These are phyloP conservation scores for Psammodynastes pulverulentus DNA, from an alignment of 2,113 vertebrate genomes.

Conservation along the genomic window DNA sequence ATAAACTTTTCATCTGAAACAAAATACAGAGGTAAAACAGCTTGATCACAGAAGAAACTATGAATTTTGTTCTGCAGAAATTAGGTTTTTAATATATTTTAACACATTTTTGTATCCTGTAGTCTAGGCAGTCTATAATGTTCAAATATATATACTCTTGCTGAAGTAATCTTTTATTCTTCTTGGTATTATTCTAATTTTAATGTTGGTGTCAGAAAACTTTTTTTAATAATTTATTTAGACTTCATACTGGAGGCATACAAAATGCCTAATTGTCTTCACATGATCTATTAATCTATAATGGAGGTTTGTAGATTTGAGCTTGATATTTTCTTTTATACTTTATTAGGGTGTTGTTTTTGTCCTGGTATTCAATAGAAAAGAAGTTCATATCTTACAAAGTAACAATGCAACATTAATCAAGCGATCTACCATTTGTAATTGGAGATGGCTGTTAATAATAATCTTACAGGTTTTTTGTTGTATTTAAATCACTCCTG, in stretches of 20 bases:
- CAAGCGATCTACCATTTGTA: constrained; percentile 28
- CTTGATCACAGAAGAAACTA: neutral
- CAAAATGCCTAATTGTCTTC: neutral
- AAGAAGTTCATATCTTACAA: constrained; percentile 23
- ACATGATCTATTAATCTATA: constrained; percentile 19
- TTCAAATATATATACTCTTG: neutral
- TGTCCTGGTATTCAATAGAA: constrained; percentile 21
- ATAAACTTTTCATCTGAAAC: neutral
- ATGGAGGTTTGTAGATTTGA: neutral
- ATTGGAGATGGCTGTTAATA: neutral
- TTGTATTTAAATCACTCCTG: neutral
- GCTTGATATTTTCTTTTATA: neutral
- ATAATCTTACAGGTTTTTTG: neutral
- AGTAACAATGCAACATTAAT: constrained; percentile 4
- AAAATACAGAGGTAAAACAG: neutral
- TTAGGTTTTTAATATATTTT: neutral
- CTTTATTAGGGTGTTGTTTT: constrained; percentile 16
- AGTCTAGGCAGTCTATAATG: neutral
- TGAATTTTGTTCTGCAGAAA: neutral
- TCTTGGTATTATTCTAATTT: constrained; percentile 14
- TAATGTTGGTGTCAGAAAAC: neutral
- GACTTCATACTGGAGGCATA: neutral
- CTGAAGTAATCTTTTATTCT: neutral
- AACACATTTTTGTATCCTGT: constrained; percentile 15
- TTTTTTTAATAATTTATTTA: constrained; percentile 11